Base-by-base conservation (phyloP, 2,113 vertebrate species). In the Anas platyrhynchos region DNA sequence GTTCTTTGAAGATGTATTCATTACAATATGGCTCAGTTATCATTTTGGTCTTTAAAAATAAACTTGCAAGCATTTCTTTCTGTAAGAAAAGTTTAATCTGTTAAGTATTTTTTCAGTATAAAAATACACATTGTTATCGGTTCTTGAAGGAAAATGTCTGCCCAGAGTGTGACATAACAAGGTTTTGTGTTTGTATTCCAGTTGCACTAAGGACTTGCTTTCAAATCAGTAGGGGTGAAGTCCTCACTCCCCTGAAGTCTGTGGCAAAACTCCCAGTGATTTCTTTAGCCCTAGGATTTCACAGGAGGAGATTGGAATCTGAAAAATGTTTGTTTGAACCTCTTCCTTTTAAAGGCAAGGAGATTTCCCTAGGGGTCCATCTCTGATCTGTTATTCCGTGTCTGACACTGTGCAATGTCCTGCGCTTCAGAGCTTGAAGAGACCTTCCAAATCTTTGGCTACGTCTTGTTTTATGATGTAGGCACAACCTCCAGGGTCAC, bases 301-400 rank as follows among this genome's bases (percentile, higher is more conserved):
- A 95, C 93, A 93, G 91, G 93, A 93, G 94, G 95, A 91, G 93
- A 91, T 23, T 89, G 95, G 95, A 96, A 95, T 96, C 92, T 95
- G 73, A 96, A 96, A 97, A 96, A 93, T 96, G 95, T 97, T 96
- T 94, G 94, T 94, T 96, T 96, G 93, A 96, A 95, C 92, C 96
- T 91, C 88, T 96, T 95, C 94, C 94, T 97, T 96, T 90, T 95
- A 93, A 95, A 95, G 93, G 86, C 93, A 86, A 72, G 77, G 88
- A 90, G 86, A 88, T 91, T 95, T 96, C 90, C 96, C 92, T 92
- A 73, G 94, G 92, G 96, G 91, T 96, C 88, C 92, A 91, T 95
- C 83, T 94, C 91, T 92, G 96, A 86, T 95, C 71, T 95, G 77
- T 92, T 92, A 76, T 92, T 92, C 92, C 74, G 71, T 92, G 77